phyloP scores from a whole-genome alignment of 2,888 invertebrate species.

The Neoitamus cyanurus region DNA sequence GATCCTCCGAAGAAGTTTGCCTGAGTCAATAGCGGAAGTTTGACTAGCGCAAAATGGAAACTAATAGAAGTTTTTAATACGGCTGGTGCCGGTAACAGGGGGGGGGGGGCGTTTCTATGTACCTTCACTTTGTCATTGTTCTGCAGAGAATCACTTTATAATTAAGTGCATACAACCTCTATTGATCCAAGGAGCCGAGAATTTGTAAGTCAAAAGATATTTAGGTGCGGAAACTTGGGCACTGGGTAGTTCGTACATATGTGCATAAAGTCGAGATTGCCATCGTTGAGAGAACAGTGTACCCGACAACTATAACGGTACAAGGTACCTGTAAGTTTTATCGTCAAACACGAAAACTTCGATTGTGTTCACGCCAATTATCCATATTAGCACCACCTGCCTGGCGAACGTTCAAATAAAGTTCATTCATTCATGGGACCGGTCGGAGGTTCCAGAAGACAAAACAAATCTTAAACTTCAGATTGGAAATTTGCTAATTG shows the following conservation, averaged over 20 bases:
- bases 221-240: neutral
- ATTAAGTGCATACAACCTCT: neutral
- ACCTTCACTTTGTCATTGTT: conserved; percentile 9
- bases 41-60: neutral
- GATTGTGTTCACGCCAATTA: neutral
- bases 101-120: neutral
- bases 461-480: neutral
- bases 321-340: neutral
- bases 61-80: neutral
- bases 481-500: neutral
- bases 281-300: neutral
- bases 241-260: neutral
- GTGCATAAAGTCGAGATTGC: neutral
- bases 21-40: conserved; percentile 16
- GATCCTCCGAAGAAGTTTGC: conserved; percentile 5
- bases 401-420: neutral
- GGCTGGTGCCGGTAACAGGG: neutral
- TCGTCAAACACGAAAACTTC: neutral
- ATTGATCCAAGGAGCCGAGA: neutral
- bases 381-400: neutral
- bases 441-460: neutral
- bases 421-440: neutral
- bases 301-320: neutral
- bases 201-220: neutral
- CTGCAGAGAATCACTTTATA: neutral